Conservation (phyloP, 1,140 invertebrate genomes). For the Sarcophaga peregrina region DNA sequence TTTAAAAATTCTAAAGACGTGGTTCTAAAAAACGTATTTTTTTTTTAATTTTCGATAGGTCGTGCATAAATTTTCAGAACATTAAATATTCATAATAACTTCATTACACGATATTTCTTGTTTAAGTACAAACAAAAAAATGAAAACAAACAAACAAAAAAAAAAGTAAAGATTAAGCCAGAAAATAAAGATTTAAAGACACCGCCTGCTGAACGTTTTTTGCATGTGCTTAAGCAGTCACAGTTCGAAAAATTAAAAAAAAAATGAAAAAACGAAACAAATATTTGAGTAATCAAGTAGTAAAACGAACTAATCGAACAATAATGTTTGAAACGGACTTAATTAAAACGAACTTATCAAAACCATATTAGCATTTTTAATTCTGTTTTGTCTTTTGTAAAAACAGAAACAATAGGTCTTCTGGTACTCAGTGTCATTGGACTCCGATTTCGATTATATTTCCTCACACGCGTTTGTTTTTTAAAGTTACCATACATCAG, state of each 20-base stretch:
- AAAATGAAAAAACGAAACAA: too few relatives aligned
- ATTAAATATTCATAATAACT: slow-evolving; percentile 39
- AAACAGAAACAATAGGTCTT: background rate
- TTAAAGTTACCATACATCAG: too few relatives aligned
- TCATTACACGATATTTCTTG: slow-evolving; percentile 38
- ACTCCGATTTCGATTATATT: background rate
- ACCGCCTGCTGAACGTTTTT: too few relatives aligned
- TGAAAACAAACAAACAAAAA: slow-evolving; percentile 12
- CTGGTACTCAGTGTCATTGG: background rate
- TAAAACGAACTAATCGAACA: too few relatives aligned
- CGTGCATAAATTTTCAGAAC: slow-evolving; percentile 37
- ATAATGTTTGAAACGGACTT: too few relatives aligned
- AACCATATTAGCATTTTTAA: too few relatives aligned
- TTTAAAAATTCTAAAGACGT: slow-evolving; percentile 36
- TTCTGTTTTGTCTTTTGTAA: background rate
- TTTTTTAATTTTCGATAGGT: slow-evolving; percentile 6
- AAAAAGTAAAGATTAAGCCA: background rate
- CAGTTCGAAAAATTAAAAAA: too few relatives aligned
- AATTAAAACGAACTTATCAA: too few relatives aligned
- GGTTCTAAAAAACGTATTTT: background rate
- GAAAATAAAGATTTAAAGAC: background rate
- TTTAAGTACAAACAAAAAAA: slow-evolving; percentile 28
- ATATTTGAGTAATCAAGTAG: too few relatives aligned
- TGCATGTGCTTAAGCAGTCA: too few relatives aligned
- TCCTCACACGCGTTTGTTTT: too few relatives aligned